These are phyloP conservation scores for Coracopsis vasa DNA, from an alignment of 2,113 vertebrate species.

Conservation along the genomic window DNA sequence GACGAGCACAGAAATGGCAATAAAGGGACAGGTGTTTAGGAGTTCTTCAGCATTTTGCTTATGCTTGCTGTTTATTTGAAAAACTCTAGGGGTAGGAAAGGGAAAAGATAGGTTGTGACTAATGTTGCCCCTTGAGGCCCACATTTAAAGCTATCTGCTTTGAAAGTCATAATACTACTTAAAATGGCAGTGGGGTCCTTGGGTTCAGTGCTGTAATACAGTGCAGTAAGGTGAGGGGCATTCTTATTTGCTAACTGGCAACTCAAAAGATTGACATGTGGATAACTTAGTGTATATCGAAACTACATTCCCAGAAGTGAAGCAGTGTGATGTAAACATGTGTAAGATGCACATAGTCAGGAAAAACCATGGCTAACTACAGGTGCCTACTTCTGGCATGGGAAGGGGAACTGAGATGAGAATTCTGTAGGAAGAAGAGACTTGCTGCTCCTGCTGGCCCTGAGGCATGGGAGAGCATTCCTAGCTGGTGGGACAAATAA, in stretches of 20 bases:
- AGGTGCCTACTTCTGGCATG: background rate
- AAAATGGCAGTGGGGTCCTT: background rate
- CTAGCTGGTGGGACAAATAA: background rate
- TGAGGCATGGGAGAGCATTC: background rate
- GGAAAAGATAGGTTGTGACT: background rate
- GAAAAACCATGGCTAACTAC: background rate
- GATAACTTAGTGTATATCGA: background rate
- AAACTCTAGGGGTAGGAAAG: background rate
- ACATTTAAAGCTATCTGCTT: background rate
- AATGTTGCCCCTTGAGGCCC: background rate
- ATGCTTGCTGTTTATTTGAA: background rate
- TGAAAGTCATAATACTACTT: background rate
- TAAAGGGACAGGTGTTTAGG: background rate
- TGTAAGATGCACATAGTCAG: accelerated
- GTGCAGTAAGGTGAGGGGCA: background rate
- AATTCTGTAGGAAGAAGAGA: background rate
- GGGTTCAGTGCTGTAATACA: background rate
- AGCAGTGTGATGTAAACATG: background rate
- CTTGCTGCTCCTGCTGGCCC: background rate
- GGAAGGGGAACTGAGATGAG: background rate
- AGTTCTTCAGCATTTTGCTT: background rate
- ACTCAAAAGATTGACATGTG: background rate
- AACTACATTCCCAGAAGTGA: background rate
- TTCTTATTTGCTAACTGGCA: background rate
- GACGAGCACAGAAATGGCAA: background rate